These are phyloP conservation scores for Lophotriccus pileatus DNA, from an alignment of 2,797 vertebrate genomes.

Conservation along the genomic window DNA sequence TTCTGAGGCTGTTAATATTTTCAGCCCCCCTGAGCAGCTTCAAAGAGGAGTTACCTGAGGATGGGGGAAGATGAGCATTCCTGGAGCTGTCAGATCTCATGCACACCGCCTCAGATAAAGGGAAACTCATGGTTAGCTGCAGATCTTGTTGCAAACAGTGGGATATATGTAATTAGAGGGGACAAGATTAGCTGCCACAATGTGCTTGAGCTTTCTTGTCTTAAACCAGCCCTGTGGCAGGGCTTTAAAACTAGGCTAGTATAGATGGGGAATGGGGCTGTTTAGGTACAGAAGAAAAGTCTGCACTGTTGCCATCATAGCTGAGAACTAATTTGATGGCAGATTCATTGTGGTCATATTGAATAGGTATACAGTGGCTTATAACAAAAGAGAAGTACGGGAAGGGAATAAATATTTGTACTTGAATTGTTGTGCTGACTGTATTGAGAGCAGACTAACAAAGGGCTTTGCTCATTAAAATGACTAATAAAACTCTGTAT, in stretches of 20 bases:
- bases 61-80: not conserved
- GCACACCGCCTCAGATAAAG: not conserved
- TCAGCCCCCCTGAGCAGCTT: not conserved
- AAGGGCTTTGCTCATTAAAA: not conserved
- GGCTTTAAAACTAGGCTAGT: not conserved
- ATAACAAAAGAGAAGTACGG: not conserved
- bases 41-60: not conserved
- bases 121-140: not conserved
- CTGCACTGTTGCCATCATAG: not conserved
- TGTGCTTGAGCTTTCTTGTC: not conserved
- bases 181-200: not conserved
- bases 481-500: not conserved
- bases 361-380: not conserved
- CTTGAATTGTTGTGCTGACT: not conserved
- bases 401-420: not conserved
- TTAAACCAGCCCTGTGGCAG: not conserved
- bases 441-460: not conserved
- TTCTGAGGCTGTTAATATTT: not conserved
- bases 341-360: not conserved
- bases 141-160: not conserved
- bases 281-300: not conserved
- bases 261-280: not conserved
- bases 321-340: not conserved
- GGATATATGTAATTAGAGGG: not conserved
- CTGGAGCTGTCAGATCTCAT: not conserved